Base-by-base conservation (phyloP, 1,140 invertebrate species). In the Nasonia giraulti region DNA sequence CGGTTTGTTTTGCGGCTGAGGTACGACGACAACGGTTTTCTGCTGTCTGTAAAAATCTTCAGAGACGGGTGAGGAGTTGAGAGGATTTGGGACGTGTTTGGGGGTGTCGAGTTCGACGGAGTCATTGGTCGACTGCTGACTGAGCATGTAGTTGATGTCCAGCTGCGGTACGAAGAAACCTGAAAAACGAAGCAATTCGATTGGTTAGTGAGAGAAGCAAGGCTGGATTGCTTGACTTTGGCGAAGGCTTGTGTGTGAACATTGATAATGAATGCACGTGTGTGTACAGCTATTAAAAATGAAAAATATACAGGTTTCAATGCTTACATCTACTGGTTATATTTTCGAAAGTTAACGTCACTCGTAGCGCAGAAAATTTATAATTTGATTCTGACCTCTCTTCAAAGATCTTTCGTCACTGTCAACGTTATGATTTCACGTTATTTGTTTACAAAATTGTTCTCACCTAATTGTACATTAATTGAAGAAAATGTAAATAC, bases 141-240 rank as follows among this genome's bases (percentile, higher is more conserved):
- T 17, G 4, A 82, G 23, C 33, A 71, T 27, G 27, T 81, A 86
- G 11, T 78, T 86, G 12, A 86, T 37, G 47, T 82, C 83, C n/a
- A 85, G 12, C 20, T 69, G 80, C 0, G 79, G 80, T 27, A 82
- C 33, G 31, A 74, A 80, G 12, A 66, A 71, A 50, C 20, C 86
- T 85, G 55, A 79, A 84, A 87, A 74, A 86, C 27, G 71, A 85
- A 83, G 74, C 8, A 40, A 78, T 79, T 82, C 50, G 27, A 66
- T 66, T 37, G 75, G 86, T 84, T 76, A 83, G 78, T 85, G 47
- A 33, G 14, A 20, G 55, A n/a, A 62, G 1, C 17, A n/a, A 62
- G 17, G 20, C 20, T 55, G 17, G 0, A 6, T 62, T 7, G 20
- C 3, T 62, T 7, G 20, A 23, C 20, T 4, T 37, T 50, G 47